A percentile compares a stretch with the other conserved stretches of the same genome.
Evolutionary conservation across 1,140 invertebrate genomes (phyloP).

Genomic region (Apis mellifera): DNA sequence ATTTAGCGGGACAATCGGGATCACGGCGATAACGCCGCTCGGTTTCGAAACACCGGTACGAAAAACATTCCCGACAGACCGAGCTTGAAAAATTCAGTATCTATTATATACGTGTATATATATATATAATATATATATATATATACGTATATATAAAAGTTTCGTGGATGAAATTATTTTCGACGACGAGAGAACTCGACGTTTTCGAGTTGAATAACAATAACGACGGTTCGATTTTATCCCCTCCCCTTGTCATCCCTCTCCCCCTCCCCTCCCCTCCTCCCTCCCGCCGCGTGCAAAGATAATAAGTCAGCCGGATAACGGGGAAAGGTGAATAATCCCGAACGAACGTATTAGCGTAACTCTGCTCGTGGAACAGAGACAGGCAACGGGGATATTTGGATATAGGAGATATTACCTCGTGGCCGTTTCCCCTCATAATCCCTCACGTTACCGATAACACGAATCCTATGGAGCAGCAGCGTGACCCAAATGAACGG

Average conservation of each 20-base stretch:
- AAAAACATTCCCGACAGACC: background rate
- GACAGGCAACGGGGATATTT: background rate
- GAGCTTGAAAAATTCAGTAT: background rate
- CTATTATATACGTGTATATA: background rate
- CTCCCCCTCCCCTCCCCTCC: too few species aligned
- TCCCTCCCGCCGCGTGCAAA: background rate
- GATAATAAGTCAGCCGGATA: too few species aligned
- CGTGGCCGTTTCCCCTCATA: background rate
- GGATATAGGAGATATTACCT: background rate
- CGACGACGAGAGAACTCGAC: too few species aligned
- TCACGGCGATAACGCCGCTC: slow-evolving; percentile 7
- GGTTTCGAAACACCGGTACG: too few species aligned
- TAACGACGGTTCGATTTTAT: background rate
- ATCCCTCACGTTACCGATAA: slow-evolving; percentile 12
- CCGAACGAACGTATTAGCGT: background rate
- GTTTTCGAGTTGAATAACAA: background rate
- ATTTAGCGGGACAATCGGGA: slow-evolving; percentile 23
- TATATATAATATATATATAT: too few species aligned
- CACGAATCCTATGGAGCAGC: background rate
- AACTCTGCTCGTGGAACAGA: background rate
- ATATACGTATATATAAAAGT: background rate
- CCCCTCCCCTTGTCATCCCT: background rate
- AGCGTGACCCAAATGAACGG: background rate
- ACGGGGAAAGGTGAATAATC: background rate
- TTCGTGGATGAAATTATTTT: background rate